Base-by-base conservation (phyloP, 2,797 vertebrate species). In the Tolypeutes matacus region DNA sequence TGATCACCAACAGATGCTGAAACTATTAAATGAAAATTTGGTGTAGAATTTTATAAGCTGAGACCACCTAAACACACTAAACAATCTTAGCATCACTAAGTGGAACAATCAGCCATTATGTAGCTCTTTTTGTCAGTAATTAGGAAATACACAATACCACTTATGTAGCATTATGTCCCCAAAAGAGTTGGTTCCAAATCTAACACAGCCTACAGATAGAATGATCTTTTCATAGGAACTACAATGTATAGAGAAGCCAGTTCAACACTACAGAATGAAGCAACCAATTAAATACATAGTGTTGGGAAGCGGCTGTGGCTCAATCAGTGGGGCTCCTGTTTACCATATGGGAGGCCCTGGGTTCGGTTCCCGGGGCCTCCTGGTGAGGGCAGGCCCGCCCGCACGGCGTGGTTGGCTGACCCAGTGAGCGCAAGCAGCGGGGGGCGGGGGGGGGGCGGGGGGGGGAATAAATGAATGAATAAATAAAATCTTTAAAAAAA, bases 11-110 rank as follows among this genome's bases (percentile, higher is more conserved):
- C 27, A 36, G 14, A 82, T 60, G 23, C 14, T 70, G 60, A 82
- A 86, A 89, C 2, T 39, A 77, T 39, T 56, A 56, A 36, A 49
- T 46, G 18, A 83, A 93, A 85, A 90, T 85, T 64, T 90, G 77
- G 34, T 64, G 65, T 51, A 46, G 42, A 60, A 86, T 87, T 93
- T 88, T 64, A 75, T n/a, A 70, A 4, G 1, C 27, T 49, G 42
- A 95, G 34, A 49, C 31, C 18, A 69, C 31, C 11, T 73, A 82
- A 86, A 78, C 39, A 64, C 11, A 78, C 42, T 21, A 8, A 49
- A 20, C 5, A 34, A 13, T 58, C 67, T 65, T 56, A 93, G 36
- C 25, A 18, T 62, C 34, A 75, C 12, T n/a, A 76, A 60, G 46
- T 46, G 46, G 46, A 46, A 46, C 46, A 60, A 8, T 6, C 29